Base-by-base conservation (phyloP, 1,140 invertebrate genomes). In the Zaprionus capensis region DNA sequence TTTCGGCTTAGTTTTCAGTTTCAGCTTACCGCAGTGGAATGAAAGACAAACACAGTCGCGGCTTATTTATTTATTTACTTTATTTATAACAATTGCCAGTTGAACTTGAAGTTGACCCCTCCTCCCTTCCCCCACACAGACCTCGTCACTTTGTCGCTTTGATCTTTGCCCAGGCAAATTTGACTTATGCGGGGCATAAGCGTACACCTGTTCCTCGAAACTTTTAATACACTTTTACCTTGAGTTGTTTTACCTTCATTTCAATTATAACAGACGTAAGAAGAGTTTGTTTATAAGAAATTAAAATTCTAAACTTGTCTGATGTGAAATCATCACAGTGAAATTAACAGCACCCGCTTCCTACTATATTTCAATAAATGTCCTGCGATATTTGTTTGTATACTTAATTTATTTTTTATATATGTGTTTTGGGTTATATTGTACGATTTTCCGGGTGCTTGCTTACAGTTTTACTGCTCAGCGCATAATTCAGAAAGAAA, bases 1-100 rank as follows among this genome's bases (percentile, higher is more conserved):
- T 78, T 70, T 68, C 59, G 67, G 59, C 80, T 67, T 84, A 78
- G 75, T 49, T 85, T 81, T 78, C 81, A 65, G 51, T 79, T 71
- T 56, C 53, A 84, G 75, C 71, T 74, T 76, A 90, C 76, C 84
- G 79, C n/a, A 6, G 57, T 20, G n/a, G 55, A 79, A 71, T 81
- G 56, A 62, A 81, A 67, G 49, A 83, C 64, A 61, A 78, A 84
- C 68, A 38, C 71, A 38, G 49, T 41, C 34, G 31, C 61, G 7
- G 44, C 24, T 17, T 63, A 62, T 63, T 38, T 44, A 61, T 69
- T 61, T 69, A 65, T 14, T 58, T 53, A 24, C 46, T 66, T 49
- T 59, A 56, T 49, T 58, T 67, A 58, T 49, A 57, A 67, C 17
- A 26, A 58, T 67, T 67, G 36, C 41, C 4, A 20, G 3, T 26